These are phyloP conservation scores for Alloplasta piceator DNA, from an alignment of 2,888 invertebrate genomes.

Conservation along the genomic window DNA sequence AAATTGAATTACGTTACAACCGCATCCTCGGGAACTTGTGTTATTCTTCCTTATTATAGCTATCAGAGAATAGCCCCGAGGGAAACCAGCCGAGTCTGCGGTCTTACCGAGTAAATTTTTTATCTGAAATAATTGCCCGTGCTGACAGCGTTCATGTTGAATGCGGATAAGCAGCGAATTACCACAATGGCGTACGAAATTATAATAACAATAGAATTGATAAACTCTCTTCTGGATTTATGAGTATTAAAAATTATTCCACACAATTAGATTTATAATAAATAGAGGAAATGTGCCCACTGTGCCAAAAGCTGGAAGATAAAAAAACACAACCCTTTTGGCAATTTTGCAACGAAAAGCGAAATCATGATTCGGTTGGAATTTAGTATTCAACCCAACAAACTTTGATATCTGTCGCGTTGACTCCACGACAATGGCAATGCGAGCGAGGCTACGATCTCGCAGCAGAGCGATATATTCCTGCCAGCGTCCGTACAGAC, in stretches of 20 bases:
- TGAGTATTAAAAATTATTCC: no score
- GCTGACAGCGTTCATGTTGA: no score
- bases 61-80: slow-evolving; percentile 36
- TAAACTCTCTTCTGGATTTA: no score
- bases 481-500: background rate
- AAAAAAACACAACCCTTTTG: background rate
- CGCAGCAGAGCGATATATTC: background rate
- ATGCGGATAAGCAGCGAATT: no score
- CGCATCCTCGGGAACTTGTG: slow-evolving; percentile 35
- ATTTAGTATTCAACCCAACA: slow-evolving; percentile 1
- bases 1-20: background rate
- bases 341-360: background rate
- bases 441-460: background rate
- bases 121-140: slow-evolving; percentile 35
- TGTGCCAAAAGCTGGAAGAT: background rate
- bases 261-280: no score
- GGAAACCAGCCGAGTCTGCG: slow-evolving; percentile 25
- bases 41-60: slow-evolving; percentile 53
- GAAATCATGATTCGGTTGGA: background rate
- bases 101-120: slow-evolving; percentile 44
- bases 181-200: no score
- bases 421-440: slow-evolving; percentile 20
- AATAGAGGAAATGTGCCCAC: no score
- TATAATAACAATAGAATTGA: no score
- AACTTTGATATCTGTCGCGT: slow-evolving; percentile 18